Conservation (phyloP, 2,888 invertebrate genomes). For the Watsonalla binaria region DNA sequence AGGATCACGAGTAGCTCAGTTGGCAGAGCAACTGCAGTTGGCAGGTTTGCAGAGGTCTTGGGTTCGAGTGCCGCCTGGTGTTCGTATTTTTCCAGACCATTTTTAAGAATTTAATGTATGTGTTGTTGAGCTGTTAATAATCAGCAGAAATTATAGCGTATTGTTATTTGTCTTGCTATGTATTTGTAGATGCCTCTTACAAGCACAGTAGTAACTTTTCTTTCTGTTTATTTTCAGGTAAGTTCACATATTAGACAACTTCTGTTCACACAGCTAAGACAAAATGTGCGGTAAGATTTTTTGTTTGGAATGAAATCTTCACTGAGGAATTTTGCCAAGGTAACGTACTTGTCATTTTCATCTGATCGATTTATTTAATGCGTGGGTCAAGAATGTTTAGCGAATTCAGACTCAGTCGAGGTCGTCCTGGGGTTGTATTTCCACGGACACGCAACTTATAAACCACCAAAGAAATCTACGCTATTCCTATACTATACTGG, state of each 20-base stretch:
- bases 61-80: no score
- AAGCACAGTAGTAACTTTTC: constrained; percentile 18
- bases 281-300: constrained; percentile 28
- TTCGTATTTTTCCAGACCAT: no score
- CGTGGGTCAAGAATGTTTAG: constrained; percentile 47
- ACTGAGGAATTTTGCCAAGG: constrained; percentile 16
- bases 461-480: no score
- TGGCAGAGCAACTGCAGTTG: no score
- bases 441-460: no score
- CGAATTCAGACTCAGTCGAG: constrained; percentile 20
- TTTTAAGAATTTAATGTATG: no score
- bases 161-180: background rate
- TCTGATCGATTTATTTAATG: constrained; percentile 16
- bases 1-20: no score
- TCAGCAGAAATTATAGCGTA: no score
- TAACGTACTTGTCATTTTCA: constrained; percentile 20
- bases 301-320: constrained; percentile 11
- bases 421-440: constrained; percentile 19
- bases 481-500: no score
- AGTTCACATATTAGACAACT: constrained; percentile 11
- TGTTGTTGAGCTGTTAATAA: no score
- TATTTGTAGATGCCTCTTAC: background rate
- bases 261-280: no score
- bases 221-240: constrained; percentile 45
- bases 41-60: no score